Percentiles rank a stretch among this genome's conserved stretches.
Conservation (phyloP, 2,113 vertebrate genomes). For the Nibea albiflora region DNA sequence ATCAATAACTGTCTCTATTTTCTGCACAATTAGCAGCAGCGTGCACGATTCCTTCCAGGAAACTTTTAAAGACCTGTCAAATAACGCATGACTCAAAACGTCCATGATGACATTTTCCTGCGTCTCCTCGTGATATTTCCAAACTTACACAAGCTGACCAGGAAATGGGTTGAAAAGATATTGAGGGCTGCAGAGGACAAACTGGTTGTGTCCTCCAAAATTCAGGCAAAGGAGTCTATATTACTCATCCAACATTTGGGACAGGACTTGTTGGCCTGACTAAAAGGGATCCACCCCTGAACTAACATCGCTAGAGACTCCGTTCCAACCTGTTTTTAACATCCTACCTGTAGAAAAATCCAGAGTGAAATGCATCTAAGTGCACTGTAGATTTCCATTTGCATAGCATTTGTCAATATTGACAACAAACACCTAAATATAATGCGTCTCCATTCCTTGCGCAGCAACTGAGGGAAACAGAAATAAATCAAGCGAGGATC, state of each 20-base stretch:
- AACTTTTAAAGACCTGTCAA: background rate
- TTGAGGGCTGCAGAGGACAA: background rate
- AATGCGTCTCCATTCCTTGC: constrained; percentile 24
- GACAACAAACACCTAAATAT: constrained; percentile 24
- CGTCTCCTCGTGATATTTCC: background rate
- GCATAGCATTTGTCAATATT: background rate
- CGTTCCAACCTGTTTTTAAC: background rate
- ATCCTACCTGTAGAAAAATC: background rate
- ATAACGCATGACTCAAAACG: background rate
- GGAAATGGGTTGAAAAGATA: background rate
- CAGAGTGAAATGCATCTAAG: background rate
- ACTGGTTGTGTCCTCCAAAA: background rate
- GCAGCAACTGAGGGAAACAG: constrained; percentile 15
- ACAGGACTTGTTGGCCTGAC: background rate
- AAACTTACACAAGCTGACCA: background rate
- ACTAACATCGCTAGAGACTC: background rate
- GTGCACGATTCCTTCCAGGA: background rate
- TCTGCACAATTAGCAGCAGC: background rate
- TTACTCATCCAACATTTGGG: background rate
- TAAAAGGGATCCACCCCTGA: background rate
- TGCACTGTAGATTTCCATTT: background rate
- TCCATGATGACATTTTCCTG: background rate
- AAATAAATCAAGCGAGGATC: constrained; percentile 38
- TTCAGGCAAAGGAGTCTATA: background rate
- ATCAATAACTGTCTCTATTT: background rate